Base-by-base conservation (phyloP, 2,797 vertebrate species). In the Sarcophilus harrisii region DNA sequence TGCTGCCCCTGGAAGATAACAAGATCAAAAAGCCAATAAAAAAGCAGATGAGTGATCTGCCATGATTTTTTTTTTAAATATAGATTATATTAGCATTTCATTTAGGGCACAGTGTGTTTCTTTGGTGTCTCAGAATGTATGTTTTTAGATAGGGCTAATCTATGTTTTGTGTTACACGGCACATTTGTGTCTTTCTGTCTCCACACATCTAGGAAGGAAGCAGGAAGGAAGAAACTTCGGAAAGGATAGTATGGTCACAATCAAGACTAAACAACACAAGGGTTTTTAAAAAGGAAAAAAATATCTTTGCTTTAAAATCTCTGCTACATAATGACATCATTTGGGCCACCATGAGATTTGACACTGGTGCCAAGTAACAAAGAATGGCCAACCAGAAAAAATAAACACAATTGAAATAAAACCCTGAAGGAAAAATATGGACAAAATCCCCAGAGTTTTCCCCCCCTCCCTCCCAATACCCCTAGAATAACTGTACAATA, bases 271-370 rank as follows among this genome's bases (percentile, higher is more conserved):
- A 98, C 94, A 93, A 98, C 96, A 98, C 97, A 95, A 96, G 60
- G 66, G 90, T 81, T 95, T 97, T 96, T 94, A 97, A 96, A 98
- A 98, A 98, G 97, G 90, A 92, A 95, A 98, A 97, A 96, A 97
- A 98, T 98, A 97, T 87, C 66, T 95, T 96, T 98, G 95, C 98
- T 98, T 98, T 96, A 97, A 98, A 98, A 98, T 96, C 97, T 97
- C 96, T 98, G 98, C 98, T 98, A 97, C 98, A 98, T 49, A 87
- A 87, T 96, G 89, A 92, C 95, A 97, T 96, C 94, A 96, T 95
- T 97, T 95, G 96, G 73, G 95, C 92, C 91, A 89, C 54, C 13
- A 97, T 97, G 97, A 97, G 94, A 96, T 96, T 97, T 93, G 96
- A 96, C 97, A 97, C 91, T 95, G 90, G 96, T 91, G 96, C 96